Percentiles rank a stretch among this genome's conserved stretches.
phyloP scores from a whole-genome alignment of 2,113 vertebrate genomes.

The Lophochroa leadbeateri region DNA sequence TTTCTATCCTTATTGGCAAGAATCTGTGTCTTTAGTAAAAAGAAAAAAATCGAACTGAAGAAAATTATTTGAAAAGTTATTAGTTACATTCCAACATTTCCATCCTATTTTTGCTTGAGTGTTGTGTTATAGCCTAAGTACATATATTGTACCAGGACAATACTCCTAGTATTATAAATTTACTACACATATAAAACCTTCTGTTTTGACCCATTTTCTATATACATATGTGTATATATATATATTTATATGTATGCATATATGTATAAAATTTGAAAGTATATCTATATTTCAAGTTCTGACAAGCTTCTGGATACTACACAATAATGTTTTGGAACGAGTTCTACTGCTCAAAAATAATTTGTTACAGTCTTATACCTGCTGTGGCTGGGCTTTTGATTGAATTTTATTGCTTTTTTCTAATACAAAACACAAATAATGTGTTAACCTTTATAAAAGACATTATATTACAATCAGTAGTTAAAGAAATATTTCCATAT shows the following conservation, averaged over 20 bases:
- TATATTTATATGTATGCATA: background rate
- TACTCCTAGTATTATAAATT: background rate
- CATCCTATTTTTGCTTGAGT: background rate
- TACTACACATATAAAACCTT: background rate
- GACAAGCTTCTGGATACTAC: background rate
- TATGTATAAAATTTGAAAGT: background rate
- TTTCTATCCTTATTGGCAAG: constrained; percentile 7
- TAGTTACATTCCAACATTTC: background rate
- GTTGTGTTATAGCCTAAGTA: background rate
- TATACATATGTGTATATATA: fast-evolving
- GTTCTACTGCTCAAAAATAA: background rate
- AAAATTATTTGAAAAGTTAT: background rate
- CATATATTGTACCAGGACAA: background rate
- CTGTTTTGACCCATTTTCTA: background rate
- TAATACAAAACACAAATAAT: background rate
- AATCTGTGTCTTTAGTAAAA: background rate
- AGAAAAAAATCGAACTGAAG: background rate
- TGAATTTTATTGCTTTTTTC: background rate
- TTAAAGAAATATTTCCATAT: background rate
- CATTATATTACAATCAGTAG: background rate
- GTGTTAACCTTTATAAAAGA: background rate
- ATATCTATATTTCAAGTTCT: background rate
- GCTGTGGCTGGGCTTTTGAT: background rate
- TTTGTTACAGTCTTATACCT: background rate
- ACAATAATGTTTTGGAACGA: background rate